Evolutionary conservation across 2,113 vertebrate species (phyloP), one percentile per base, ranked within the genome.

Genomic region (Phainopepla nitens): DNA sequence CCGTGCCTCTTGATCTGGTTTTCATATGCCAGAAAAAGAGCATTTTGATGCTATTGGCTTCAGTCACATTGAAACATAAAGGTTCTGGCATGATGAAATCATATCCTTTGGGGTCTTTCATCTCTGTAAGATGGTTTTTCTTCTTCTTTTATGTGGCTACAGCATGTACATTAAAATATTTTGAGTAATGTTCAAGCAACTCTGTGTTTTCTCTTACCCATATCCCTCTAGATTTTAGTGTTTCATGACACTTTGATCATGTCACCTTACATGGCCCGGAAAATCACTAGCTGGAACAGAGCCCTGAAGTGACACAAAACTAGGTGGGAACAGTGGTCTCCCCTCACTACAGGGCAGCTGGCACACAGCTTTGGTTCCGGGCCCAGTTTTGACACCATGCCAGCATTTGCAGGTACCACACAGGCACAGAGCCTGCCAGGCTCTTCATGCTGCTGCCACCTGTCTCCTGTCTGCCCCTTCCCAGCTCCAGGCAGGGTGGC

Each of bases 111-210:
- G 35, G 0, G 0, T 73, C 51, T 62, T 65, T 89, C 42, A 86
- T 87, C 89, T 93, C 81, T 70, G 17, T 50, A 90, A 89, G 54
- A 81, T 73, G 51, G 24, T 94, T 94, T 71, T 36, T 22, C n/a
- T 44, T 24, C 68, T 39, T 72, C 82, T 90, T 89, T 89, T 73
- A 76, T 41, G 76, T 92, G 91, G 69, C 84, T 85, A 51, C 64
- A 66, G 39, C 69, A 47, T 70, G 82, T 87, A 92, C 79, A 91
- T 95, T 94, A 95, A 94, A 94, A 84, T 60, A 81, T 71, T 94
- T 68, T 92, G 60, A 92, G 49, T 78, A 87, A 64, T 1, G 2
- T 58, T 82, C 33, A 65, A 90, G 61, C 35, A 79, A 1, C 36
- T 75, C 47, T 16, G 29, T 70, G 54, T 89, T 84, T 91, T 94